phyloP scores from a whole-genome alignment of 2,113 vertebrate genomes.

The Leptocoma aspasia region DNA sequence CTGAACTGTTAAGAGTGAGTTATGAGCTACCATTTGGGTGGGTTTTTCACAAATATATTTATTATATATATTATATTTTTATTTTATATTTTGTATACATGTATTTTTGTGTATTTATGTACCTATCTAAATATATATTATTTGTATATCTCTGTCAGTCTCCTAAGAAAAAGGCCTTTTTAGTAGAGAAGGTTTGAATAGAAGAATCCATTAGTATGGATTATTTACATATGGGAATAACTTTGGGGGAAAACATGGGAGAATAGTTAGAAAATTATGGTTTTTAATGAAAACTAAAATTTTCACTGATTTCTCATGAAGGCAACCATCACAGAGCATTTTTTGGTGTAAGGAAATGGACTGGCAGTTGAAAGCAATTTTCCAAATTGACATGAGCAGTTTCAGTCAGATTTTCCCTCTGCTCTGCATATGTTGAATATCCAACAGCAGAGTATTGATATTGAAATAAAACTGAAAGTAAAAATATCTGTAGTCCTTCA shows the following conservation, averaged over 20 bases:
- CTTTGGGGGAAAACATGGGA: neutral
- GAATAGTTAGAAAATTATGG: neutral
- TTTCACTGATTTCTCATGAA: neutral
- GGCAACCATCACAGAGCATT: neutral
- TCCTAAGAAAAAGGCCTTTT: neutral
- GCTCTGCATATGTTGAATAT: neutral
- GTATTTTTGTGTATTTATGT: neutral
- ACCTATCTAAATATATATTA: neutral
- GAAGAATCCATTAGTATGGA: neutral
- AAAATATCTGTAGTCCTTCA: neutral
- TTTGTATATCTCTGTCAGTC: neutral
- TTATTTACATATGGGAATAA: neutral
- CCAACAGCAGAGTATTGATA: neutral
- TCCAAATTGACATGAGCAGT: neutral
- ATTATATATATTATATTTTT: neutral
- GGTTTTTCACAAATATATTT: neutral
- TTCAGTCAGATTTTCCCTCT: neutral
- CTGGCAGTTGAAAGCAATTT: neutral
- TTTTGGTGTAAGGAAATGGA: neutral
- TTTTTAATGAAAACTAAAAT: neutral
- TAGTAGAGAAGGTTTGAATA: neutral
- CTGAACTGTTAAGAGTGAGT: neutral
- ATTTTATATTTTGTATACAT: neutral
- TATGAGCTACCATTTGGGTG: neutral
- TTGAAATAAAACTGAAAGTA: neutral